Base-by-base conservation (phyloP, 2,113 vertebrate species). In the Saccopteryx leptura region DNA sequence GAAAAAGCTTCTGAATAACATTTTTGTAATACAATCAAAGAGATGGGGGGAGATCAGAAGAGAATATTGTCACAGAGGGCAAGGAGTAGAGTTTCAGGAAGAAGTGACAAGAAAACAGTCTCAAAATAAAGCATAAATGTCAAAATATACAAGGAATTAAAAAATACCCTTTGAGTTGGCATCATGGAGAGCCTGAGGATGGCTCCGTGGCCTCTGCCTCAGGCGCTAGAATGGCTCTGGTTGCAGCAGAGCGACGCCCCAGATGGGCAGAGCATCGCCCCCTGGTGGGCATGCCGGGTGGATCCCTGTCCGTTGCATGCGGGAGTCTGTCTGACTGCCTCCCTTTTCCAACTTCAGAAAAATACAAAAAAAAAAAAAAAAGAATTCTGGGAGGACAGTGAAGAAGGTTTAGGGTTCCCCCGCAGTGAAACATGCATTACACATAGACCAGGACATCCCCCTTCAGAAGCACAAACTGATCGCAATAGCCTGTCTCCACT, bases 61-160 rank as follows among this genome's bases (percentile, higher is more conserved):
- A 95, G 12, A 85, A 39, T 50, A 69, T 63, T 84, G 58, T 80
- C 65, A 89, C 31, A 74, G 48, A 85, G 56, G 33, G 28, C 52
- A 92, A 93, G 46, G 7, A 92, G 12, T 52, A 92, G 52, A 90
- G 26, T 58, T 94, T 83, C 18, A 75, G 31, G 48, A 89, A 86
- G 54, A 46, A 61, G 1, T 28, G 15, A 14, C 56, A 78, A n/a
- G 50, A 84, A 90, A 95, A 88, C 24, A 52, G 33, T 80, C 60
- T 87, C 92, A 86, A 91, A 94, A 93, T 31, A 96, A 94, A 94
- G 31, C 10, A 72, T 61, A 69, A 92, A 79, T 18, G n/a, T 90
- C 23, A 93, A 88, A 69, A 79, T 76, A 74, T 26, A 61, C 19
- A 50, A 63, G 56, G 58, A 56, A 60, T 14, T 58, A 12, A 87